These are phyloP conservation scores for Limnothrissa miodon DNA, from an alignment of 2,113 vertebrate species.

Conservation along the genomic window DNA sequence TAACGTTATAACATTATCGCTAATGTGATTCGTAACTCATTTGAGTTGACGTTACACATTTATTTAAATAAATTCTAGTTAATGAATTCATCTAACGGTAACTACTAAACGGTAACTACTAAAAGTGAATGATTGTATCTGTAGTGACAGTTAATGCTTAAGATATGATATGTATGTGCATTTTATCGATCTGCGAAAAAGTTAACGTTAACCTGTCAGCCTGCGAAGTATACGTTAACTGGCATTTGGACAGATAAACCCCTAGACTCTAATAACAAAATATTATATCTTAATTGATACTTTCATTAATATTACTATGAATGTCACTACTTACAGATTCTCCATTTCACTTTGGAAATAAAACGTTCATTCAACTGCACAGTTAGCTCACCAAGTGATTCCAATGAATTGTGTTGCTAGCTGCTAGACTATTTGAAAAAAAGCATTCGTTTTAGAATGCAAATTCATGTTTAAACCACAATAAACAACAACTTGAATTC, in stretches of 20 bases:
- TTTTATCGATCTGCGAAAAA: no score
- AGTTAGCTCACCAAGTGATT: neutral
- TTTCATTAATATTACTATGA: neutral
- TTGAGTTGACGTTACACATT: no score
- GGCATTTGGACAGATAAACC: neutral
- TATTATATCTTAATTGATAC: neutral
- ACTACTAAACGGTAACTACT: no score
- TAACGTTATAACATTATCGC: no score
- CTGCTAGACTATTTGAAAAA: neutral
- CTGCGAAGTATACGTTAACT: no score
- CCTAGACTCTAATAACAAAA: neutral
- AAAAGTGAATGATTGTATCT: no score
- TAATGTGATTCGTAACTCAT: no score
- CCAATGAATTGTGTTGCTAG: neutral
- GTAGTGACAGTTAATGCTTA: no score
- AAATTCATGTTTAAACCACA: neutral
- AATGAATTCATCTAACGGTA: no score
- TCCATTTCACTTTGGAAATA: neutral
- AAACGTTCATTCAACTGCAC: neutral
- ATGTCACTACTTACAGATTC: neutral
- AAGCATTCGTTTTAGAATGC: neutral
- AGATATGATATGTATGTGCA: no score
- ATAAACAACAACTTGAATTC: neutral
- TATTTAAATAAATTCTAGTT: no score
- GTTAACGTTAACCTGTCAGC: no score